Percentiles rank a stretch among this genome's conserved stretches.
Evolutionary conservation across 2,797 vertebrate genomes (phyloP).

Genomic region (Cuculus canorus): DNA sequence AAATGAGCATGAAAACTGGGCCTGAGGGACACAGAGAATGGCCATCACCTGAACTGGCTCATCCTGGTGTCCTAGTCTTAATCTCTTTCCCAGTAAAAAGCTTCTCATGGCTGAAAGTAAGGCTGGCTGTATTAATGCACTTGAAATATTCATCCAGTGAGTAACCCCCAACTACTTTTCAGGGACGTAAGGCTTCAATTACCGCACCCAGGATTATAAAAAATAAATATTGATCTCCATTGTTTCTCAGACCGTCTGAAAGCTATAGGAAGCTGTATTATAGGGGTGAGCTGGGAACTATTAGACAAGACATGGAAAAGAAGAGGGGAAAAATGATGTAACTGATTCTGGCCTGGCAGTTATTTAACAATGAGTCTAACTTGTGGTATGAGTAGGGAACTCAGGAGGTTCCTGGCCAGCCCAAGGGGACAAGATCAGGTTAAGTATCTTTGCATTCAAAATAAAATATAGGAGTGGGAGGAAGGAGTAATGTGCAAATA

Average conservation of each 20-base stretch:
- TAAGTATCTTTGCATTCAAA: not conserved
- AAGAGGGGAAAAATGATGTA: not conserved
- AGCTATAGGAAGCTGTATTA: not conserved
- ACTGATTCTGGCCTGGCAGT: not conserved
- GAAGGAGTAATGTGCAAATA: not conserved
- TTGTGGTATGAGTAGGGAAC: not conserved
- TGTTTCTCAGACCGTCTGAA: slow-evolving; percentile 23
- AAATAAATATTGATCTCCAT: not conserved
- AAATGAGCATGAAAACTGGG: not conserved
- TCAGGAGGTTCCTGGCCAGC: not conserved
- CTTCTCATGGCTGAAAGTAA: not conserved
- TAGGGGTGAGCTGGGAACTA: not conserved
- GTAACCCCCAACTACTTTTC: not conserved
- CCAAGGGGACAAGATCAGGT: not conserved
- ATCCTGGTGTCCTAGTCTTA: not conserved
- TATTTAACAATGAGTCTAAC: not conserved
- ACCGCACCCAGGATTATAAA: not conserved
- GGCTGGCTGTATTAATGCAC: not conserved
- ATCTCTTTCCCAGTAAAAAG: not conserved
- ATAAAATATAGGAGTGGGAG: not conserved
- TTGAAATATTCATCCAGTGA: not conserved
- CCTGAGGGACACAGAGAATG: not conserved
- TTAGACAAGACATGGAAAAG: slow-evolving; percentile 46
- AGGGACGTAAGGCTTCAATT: slow-evolving; percentile 9
- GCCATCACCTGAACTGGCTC: not conserved